Evolutionary conservation across 2,113 vertebrate genomes (phyloP).

Genomic region (Platysteira castanea): DNA sequence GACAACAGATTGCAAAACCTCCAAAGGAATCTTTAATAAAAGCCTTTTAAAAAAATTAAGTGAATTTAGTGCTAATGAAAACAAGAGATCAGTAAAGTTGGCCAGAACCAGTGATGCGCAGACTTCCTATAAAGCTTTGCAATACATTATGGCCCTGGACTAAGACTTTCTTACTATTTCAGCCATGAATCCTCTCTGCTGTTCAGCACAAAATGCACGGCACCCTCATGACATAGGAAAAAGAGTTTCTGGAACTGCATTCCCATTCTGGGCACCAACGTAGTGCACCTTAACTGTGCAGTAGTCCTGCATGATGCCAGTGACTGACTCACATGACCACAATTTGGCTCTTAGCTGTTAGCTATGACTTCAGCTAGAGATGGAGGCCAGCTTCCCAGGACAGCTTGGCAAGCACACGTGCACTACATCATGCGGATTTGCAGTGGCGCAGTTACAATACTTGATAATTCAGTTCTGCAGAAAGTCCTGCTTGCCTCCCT

Average conservation of each 20-base stretch:
- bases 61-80: slow-evolving; percentile 9
- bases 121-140: not conserved
- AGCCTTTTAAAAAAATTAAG: not conserved
- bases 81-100: not conserved
- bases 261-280: not conserved
- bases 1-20: slow-evolving; percentile 24
- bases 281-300: not conserved
- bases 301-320: not conserved
- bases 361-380: slow-evolving; percentile 15
- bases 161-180: not conserved
- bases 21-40: slow-evolving; percentile 1
- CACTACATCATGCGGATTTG: not conserved
- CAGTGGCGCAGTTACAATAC: not conserved
- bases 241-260: not conserved
- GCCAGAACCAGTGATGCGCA: not conserved
- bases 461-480: not conserved
- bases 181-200: not conserved
- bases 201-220: not conserved
- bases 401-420: not conserved
- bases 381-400: slow-evolving; percentile 23
- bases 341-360: not conserved
- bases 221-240: accelerated
- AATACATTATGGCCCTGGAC: not conserved
- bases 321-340: not conserved
- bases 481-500: not conserved